A percentile compares a stretch with the other conserved stretches of the same genome.
Conservation (phyloP, 2,113 vertebrate species). For the Zosterops lateralis region DNA sequence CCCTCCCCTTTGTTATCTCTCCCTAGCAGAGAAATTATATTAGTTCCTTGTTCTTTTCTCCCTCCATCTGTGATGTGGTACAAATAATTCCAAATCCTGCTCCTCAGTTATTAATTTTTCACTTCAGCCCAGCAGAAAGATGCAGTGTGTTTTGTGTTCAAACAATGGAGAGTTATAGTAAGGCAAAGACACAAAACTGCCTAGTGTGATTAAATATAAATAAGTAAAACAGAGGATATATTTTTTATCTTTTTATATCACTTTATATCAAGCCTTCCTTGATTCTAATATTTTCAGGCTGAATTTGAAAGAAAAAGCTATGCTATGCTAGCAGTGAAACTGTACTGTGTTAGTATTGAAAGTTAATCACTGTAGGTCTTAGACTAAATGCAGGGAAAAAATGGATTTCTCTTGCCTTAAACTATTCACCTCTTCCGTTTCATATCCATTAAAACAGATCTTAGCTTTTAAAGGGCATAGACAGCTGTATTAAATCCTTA, state of each 20-base stretch:
- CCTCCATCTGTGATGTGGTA: not conserved
- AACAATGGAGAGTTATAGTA: not conserved
- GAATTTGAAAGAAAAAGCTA: not conserved
- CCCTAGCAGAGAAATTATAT: not conserved
- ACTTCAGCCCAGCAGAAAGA: not conserved
- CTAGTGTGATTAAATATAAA: not conserved
- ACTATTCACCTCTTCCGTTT: not conserved
- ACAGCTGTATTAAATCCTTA: not conserved
- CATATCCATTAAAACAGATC: conserved; percentile 15
- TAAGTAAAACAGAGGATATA: not conserved
- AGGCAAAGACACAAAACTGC: not conserved
- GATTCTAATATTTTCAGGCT: not conserved
- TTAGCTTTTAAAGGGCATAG: not conserved
- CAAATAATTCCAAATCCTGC: not conserved
- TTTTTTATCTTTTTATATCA: not conserved
- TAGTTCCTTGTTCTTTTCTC: not conserved
- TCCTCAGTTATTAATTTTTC: not conserved
- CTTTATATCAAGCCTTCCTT: not conserved
- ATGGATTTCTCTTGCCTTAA: not conserved
- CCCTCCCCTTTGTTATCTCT: not conserved
- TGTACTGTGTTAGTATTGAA: not conserved
- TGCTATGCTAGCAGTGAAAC: not conserved
- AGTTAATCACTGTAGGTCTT: not conserved
- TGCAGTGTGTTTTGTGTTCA: not conserved
- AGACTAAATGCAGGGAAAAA: not conserved